These are phyloP conservation scores for Syrmaticus mikado DNA, from an alignment of 2,113 vertebrate genomes.

Conservation along the genomic window DNA sequence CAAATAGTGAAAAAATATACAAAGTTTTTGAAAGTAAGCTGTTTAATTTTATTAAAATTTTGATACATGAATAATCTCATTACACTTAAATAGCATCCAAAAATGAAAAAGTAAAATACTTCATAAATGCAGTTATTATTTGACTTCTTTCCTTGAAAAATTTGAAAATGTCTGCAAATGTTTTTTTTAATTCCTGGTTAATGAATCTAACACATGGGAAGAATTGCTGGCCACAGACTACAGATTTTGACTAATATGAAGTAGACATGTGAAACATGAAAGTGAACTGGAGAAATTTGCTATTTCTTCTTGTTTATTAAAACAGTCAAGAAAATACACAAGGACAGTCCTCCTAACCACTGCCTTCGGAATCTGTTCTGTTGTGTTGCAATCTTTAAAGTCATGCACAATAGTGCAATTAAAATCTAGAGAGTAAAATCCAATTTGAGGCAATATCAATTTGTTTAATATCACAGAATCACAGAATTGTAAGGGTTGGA, in stretches of 20 bases:
- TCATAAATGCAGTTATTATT: not conserved
- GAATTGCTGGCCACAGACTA: not conserved
- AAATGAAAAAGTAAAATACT: not conserved
- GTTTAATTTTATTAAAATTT: not conserved
- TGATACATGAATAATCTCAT: not conserved
- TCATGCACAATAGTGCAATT: not conserved
- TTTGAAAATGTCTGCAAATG: not conserved
- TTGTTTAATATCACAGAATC: no score
- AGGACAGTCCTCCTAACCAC: not conserved
- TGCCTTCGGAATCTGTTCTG: not conserved
- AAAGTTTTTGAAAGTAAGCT: not conserved
- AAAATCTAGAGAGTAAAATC: not conserved
- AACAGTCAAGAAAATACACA: not conserved
- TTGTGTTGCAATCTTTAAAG: not conserved
- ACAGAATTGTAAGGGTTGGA: no score
- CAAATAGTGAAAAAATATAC: not conserved
- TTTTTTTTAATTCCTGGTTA: not conserved
- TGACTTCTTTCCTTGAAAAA: not conserved
- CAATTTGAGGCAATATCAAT: slow-evolving; percentile 1
- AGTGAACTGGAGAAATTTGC: not conserved
- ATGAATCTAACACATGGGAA: not conserved
- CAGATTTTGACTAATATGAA: not conserved
- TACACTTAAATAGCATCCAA: not conserved
- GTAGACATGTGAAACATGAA: not conserved
- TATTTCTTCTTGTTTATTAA: slow-evolving; percentile 20